A percentile compares a stretch with the other conserved stretches of the same genome.
Conservation (phyloP, 2,113 vertebrate species). For the Vicugna pacos region DNA sequence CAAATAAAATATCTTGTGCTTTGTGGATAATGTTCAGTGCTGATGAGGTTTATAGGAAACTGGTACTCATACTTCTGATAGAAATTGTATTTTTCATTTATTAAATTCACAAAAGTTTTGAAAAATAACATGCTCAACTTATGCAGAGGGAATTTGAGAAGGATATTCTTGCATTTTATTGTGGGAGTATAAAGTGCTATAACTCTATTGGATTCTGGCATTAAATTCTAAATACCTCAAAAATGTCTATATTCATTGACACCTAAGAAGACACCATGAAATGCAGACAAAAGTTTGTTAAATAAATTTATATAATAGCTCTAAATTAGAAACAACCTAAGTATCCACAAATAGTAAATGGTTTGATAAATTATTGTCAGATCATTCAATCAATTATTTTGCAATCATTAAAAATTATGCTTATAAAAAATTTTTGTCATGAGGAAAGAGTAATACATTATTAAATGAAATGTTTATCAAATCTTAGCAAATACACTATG, state of each 20-base stretch:
- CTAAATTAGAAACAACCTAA: conserved; percentile 37
- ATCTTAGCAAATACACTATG: neutral
- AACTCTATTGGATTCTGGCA: neutral
- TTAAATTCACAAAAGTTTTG: conserved; percentile 19
- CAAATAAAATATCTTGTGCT: conserved; percentile 17
- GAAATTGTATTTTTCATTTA: conserved; percentile 37
- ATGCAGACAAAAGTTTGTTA: neutral
- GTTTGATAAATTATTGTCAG: neutral
- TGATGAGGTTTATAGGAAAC: neutral
- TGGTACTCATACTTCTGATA: neutral
- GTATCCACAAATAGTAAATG: conserved; percentile 16
- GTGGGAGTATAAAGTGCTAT: neutral
- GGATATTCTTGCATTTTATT: neutral
- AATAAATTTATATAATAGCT: neutral
- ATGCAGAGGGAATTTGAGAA: neutral
- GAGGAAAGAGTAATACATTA: neutral
- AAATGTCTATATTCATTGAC: neutral
- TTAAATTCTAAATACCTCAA: neutral
- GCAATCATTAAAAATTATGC: neutral
- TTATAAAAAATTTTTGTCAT: conserved; percentile 27
- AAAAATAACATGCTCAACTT: neutral
- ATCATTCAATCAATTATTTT: neutral
- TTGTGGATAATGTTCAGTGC: neutral
- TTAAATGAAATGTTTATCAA: conserved; percentile 21
- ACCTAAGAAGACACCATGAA: conserved; percentile 9